Evolutionary conservation across 2,113 vertebrate genomes (phyloP).

Genomic region (Oryzias melastigma): DNA sequence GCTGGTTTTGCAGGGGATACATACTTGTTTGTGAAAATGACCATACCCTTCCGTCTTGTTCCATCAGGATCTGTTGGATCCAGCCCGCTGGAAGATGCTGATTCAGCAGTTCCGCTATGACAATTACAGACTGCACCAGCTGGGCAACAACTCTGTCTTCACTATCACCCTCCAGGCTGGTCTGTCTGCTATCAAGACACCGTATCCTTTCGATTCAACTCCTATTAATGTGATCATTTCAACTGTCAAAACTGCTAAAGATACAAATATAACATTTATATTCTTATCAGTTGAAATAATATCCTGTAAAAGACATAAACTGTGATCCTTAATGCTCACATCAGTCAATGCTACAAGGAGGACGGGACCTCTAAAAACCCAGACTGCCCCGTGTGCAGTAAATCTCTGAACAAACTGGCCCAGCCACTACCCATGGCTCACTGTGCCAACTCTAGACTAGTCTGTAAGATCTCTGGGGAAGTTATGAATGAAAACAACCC

Average conservation of each 20-base stretch:
- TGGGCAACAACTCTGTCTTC: constrained; percentile 98
- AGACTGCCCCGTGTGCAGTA: constrained; percentile 98
- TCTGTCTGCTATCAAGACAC: constrained; percentile 98
- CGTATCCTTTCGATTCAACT: constrained; percentile 83
- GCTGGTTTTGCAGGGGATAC: too few species aligned
- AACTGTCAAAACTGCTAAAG: neutral
- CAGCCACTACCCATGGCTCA: constrained; percentile 98
- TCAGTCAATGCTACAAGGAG: constrained; percentile 98
- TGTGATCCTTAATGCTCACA: constrained; percentile 55
- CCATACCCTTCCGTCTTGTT: neutral
- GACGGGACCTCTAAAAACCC: constrained; percentile 97
- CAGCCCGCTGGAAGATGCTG: constrained; percentile 97
- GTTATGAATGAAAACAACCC: constrained; percentile 99
- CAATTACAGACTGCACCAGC: constrained; percentile 98
- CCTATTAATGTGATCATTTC: neutral
- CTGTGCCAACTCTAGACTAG: constrained; percentile 97
- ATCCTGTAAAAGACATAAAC: neutral
- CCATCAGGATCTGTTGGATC: constrained; percentile 94
- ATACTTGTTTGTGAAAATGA: too few species aligned
- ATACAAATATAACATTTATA: neutral
- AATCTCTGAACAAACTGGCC: constrained; percentile 97
- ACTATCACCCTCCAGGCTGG: constrained; percentile 98
- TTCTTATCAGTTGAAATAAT: neutral
- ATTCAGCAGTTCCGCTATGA: constrained; percentile 99
- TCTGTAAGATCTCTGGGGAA: constrained; percentile 98